Percentiles rank a stretch among this genome's conserved stretches.
These are phyloP conservation scores for Heteractis magnifica DNA, from an alignment of 92 coral and sea anemone genomes.

Conservation along the genomic window DNA sequence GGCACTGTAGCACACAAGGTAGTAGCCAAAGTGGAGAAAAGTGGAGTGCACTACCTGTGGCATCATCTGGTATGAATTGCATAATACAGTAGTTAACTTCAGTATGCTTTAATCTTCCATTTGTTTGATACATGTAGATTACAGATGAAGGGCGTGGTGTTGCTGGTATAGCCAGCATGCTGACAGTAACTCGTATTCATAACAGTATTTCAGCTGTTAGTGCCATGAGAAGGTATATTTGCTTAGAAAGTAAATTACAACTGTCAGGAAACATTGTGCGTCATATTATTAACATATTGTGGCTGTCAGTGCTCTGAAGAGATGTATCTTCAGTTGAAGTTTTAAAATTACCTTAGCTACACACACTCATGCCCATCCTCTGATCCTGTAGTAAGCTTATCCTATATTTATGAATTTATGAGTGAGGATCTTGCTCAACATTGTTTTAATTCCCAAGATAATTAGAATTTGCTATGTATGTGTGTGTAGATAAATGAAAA, in stretches of 20 bases:
- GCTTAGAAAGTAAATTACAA: too few species aligned
- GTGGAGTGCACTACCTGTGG: too few species aligned
- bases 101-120: not conserved
- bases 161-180: constrained; percentile 79
- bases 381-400: too few species aligned
- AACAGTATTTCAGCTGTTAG: constrained; percentile 72
- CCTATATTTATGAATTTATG: too few species aligned
- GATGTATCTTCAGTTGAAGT: not conserved
- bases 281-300: not conserved
- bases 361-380: not conserved
- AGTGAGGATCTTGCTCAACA: too few species aligned
- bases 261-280: not conserved
- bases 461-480: too few species aligned
- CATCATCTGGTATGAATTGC: too few species aligned
- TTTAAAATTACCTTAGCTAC: not conserved
- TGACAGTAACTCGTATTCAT: constrained; percentile 80
- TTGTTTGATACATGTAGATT: constrained; percentile 33
- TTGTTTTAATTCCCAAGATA: too few species aligned
- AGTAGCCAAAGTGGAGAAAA: not conserved
- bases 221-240: constrained; percentile 78
- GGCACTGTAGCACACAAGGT: constrained; percentile 87
- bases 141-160: constrained; percentile 91
- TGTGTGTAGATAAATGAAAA: too few species aligned
- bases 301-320: not conserved
- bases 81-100: not conserved